A percentile compares a stretch with the other conserved stretches of the same genome.
Conservation (phyloP, 2,113 vertebrate species). For the Heteronetta atricapilla region DNA sequence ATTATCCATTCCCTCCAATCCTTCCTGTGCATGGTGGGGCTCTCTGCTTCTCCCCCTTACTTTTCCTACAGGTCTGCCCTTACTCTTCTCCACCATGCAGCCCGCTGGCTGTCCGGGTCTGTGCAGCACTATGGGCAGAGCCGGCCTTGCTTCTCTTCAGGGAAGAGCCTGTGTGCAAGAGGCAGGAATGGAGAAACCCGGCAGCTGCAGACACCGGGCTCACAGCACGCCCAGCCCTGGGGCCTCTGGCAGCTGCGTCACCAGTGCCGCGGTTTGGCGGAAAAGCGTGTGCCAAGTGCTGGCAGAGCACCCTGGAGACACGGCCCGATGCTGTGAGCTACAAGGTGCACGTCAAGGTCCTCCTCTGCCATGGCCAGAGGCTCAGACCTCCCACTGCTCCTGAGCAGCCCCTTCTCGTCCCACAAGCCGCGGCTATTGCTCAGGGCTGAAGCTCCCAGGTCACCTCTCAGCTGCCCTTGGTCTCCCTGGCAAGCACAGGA, state of each 20-base stretch:
- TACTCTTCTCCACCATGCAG: not conserved
- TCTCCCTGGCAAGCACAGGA: accelerated
- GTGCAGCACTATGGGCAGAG: accelerated
- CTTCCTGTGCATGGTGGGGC: not conserved
- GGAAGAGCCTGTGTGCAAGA: not conserved
- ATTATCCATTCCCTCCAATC: not conserved
- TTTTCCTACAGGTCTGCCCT: not conserved
- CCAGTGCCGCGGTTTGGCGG: not conserved
- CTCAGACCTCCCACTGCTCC: not conserved
- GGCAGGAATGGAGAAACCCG: accelerated
- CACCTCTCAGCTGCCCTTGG: accelerated
- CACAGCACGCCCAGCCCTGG: not conserved
- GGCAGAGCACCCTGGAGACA: not conserved
- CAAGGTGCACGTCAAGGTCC: accelerated
- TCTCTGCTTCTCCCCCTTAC: not conserved
- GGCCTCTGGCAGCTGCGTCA: not conserved
- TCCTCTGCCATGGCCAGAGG: not conserved
- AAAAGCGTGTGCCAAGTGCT: not conserved
- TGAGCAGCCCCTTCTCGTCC: not conserved
- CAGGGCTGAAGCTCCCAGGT: accelerated
- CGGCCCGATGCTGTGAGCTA: accelerated
- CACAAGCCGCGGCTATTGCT: not conserved
- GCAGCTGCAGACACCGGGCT: not conserved
- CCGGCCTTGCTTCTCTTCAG: not conserved
- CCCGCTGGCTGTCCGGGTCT: accelerated